Conservation (phyloP, 2,797 vertebrate genomes). For the Sebastes steindachneri region DNA sequence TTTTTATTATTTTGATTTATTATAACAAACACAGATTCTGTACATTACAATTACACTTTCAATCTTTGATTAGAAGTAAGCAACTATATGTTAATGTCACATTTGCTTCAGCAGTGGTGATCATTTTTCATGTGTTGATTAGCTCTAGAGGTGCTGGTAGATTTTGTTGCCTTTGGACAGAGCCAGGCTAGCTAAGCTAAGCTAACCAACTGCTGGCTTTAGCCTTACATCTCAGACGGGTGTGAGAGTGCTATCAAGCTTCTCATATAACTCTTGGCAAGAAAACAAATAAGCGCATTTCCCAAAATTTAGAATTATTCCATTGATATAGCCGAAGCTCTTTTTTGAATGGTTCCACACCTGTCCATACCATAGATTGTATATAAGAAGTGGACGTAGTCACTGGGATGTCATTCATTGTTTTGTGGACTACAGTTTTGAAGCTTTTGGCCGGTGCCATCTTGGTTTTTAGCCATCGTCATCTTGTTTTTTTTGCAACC, state of each 20-base stretch:
- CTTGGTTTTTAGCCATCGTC: too few species aligned
- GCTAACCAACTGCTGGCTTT: neutral
- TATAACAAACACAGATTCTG: neutral
- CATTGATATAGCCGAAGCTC: neutral
- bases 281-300: neutral
- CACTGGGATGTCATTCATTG: too few species aligned
- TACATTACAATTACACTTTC: neutral
- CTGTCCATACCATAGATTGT: too few species aligned
- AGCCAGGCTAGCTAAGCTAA: neutral
- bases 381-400: too few species aligned
- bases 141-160: neutral
- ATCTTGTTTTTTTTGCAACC: neutral
- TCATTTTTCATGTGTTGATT: neutral
- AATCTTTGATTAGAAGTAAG: neutral
- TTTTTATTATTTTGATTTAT: neutral
- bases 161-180: neutral
- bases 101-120: neutral
- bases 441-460: too few species aligned
- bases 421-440: too few species aligned
- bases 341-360: neutral
- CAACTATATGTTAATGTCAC: neutral
- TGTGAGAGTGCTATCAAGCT: neutral
- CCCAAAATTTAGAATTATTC: neutral
- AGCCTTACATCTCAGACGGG: neutral
- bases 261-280: neutral